A percentile compares a stretch with the other conserved stretches of the same genome.
phyloP scores from a whole-genome alignment of 2,113 vertebrate species.

The Podiceps cristatus region DNA sequence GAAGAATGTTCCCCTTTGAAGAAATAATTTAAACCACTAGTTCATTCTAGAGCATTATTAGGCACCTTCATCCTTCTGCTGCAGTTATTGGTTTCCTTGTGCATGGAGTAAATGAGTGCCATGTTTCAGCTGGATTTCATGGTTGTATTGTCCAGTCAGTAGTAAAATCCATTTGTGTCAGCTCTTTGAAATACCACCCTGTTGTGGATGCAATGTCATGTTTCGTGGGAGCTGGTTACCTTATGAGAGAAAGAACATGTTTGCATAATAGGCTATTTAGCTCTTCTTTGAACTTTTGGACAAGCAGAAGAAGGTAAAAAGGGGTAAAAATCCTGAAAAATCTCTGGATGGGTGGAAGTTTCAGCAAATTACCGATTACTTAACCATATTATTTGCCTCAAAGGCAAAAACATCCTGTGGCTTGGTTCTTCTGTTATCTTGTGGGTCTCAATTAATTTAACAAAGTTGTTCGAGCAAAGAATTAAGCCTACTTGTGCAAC shows the following conservation, averaged over 20 bases:
- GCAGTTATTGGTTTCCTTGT: not conserved
- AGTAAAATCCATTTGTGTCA: not conserved
- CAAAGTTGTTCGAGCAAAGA: not conserved
- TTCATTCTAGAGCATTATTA: not conserved
- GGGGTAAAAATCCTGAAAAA: not conserved
- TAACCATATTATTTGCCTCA: not conserved
- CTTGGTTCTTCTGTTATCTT: not conserved
- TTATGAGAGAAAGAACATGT: not conserved
- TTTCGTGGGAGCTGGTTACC: not conserved
- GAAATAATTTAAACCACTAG: not conserved
- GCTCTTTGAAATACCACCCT: not conserved
- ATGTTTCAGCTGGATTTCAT: not conserved
- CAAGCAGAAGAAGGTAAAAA: not conserved
- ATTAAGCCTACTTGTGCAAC: fast-evolving
- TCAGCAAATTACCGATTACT: not conserved
- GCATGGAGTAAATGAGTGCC: not conserved
- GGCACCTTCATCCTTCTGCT: not conserved
- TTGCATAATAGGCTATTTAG: not conserved
- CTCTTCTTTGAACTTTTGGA: not conserved
- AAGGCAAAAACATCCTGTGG: not conserved
- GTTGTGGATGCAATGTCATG: not conserved
- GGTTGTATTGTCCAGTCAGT: not conserved
- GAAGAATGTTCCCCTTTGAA: not conserved
- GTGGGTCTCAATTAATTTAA: not conserved
- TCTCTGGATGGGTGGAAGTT: not conserved